Evolutionary conservation across 2,113 vertebrate genomes (phyloP).

Genomic region (Propithecus coquereli): DNA sequence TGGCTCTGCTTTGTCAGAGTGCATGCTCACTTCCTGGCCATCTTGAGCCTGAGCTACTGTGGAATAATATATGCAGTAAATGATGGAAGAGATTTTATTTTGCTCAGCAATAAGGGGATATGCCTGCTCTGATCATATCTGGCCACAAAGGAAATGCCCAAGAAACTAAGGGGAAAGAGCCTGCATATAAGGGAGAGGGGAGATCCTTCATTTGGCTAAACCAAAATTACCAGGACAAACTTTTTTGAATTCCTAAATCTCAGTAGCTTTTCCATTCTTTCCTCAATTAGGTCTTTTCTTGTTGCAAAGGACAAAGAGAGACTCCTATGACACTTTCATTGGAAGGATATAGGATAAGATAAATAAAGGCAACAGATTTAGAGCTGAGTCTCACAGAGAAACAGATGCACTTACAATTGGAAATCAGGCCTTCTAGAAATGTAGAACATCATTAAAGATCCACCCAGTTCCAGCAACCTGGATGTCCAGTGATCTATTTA

Average conservation of each 20-base stretch:
- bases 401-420: background rate
- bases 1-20: background rate
- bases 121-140: background rate
- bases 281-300: background rate
- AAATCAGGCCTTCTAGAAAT: background rate
- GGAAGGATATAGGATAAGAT: background rate
- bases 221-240: background rate
- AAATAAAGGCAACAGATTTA: background rate
- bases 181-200: background rate
- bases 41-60: background rate
- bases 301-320: background rate
- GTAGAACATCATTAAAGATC: background rate
- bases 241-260: background rate
- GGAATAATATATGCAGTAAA: background rate
- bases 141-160: background rate
- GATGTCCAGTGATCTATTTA: background rate
- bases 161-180: background rate
- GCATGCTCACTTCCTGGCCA: background rate
- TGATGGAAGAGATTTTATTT: background rate
- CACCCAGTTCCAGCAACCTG: background rate
- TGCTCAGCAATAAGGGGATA: background rate
- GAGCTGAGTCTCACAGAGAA: background rate
- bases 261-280: background rate
- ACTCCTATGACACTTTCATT: background rate
- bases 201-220: background rate